Conservation (phyloP, 1,140 invertebrate species). For the Manduca sexta region DNA sequence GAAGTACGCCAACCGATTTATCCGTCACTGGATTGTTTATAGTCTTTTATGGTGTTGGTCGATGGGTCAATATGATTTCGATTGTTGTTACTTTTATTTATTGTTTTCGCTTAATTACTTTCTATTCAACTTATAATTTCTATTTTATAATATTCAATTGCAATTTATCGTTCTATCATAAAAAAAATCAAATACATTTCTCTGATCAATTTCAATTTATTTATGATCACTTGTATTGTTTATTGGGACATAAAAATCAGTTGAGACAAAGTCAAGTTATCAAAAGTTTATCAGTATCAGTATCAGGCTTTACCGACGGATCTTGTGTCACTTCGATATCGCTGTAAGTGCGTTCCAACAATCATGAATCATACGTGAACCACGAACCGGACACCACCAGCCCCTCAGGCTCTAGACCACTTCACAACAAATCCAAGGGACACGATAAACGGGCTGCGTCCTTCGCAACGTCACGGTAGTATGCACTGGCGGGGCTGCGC, state of each 20-base stretch:
- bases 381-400: constrained; percentile 48
- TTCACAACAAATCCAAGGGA: constrained; percentile 55
- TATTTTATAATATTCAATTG: not conserved
- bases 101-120: not conserved
- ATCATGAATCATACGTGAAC: constrained; percentile 23
- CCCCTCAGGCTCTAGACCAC: constrained; percentile 32
- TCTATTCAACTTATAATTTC: not conserved
- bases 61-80: constrained; percentile 27
- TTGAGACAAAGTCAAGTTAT: constrained; percentile 1
- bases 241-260: constrained; percentile 5
- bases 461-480: constrained; percentile 34
- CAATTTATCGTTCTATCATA: not conserved
- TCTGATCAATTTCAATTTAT: not conserved
- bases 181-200: not conserved
- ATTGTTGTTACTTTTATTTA: not conserved
- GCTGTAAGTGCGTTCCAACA: constrained; percentile 7
- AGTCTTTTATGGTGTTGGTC: constrained; percentile 67
- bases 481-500: constrained; percentile 7
- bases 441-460: constrained; percentile 47
- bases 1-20: constrained; percentile 61
- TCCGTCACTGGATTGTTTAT: constrained; percentile 59
- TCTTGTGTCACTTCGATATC: constrained; percentile 1
- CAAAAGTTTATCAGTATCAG: not conserved
- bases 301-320: constrained; percentile 17
- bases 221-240: no score